phyloP scores from a whole-genome alignment of 2,888 invertebrate genomes.

The Hetaerina titia region DNA sequence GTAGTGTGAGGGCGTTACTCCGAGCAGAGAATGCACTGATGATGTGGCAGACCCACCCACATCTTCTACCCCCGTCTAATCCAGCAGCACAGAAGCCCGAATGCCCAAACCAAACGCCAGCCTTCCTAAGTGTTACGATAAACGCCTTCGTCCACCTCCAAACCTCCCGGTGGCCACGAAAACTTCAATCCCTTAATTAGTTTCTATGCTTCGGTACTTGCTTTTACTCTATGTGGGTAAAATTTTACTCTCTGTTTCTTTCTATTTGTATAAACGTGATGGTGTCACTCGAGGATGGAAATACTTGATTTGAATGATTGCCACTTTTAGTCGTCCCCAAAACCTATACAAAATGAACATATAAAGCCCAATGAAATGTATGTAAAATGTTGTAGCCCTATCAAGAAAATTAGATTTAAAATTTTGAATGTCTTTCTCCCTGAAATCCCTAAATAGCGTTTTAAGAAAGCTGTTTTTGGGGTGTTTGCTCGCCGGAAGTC shows the following conservation, averaged over 20 bases:
- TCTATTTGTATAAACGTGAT: neutral
- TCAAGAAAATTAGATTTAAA: neutral
- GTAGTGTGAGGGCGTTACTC: neutral
- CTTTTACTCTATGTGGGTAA: neutral
- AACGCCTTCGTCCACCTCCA: neutral
- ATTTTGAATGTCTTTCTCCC: neutral
- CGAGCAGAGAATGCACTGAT: constrained; percentile 7
- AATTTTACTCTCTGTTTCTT: neutral
- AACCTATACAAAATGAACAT: too few relatives aligned
- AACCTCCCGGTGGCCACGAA: neutral
- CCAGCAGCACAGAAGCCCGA: neutral
- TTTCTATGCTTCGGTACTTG: neutral
- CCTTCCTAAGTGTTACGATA: neutral
- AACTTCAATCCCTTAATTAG: neutral
- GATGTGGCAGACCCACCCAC: constrained; percentile 44
- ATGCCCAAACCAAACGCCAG: neutral
- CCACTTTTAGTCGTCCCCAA: too few relatives aligned
- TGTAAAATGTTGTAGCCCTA: neutral
- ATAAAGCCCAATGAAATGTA: too few relatives aligned
- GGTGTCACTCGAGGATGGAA: neutral
- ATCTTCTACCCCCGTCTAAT: neutral
- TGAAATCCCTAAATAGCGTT: neutral
- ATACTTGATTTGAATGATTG: neutral
- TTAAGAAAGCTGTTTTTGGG: constrained; percentile 3
- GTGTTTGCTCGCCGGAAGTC: neutral